Percentiles rank a stretch among this genome's conserved stretches.
These are phyloP conservation scores for Protaetia brevitarsis DNA, from an alignment of 1,140 invertebrate genomes.

Conservation along the genomic window DNA sequence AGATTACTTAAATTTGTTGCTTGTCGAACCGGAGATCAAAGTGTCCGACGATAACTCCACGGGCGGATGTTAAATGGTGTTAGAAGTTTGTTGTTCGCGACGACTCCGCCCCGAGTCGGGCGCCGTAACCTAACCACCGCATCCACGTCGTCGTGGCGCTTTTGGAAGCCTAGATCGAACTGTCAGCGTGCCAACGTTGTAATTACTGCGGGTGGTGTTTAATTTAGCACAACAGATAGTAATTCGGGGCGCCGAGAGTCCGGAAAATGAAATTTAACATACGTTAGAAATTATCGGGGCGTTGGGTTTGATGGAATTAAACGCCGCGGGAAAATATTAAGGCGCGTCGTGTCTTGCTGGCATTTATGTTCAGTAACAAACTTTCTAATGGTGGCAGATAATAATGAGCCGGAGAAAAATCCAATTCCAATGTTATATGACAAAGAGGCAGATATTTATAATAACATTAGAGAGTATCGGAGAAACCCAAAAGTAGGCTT, in stretches of 20 bases:
- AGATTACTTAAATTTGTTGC: conserved; percentile 2
- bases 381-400: no score
- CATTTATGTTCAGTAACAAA: no score
- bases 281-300: background rate
- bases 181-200: background rate
- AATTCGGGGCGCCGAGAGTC: background rate
- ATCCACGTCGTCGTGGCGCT: background rate
- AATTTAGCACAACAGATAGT: conserved; percentile 4
- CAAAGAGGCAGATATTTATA: no score
- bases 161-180: background rate
- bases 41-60: background rate
- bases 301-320: background rate
- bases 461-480: no score
- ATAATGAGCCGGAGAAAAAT: no score
- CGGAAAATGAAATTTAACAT: conserved; percentile 12
- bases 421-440: no score
- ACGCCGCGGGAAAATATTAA: no score
- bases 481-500: no score
- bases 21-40: background rate
- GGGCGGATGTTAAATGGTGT: background rate
- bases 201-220: background rate
- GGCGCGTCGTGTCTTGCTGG: no score
- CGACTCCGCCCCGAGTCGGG: background rate
- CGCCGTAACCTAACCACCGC: background rate
- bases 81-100: background rate